Percentiles rank a stretch among this genome's conserved stretches.
Conservation (phyloP, 2,888 invertebrate species). For the Salpingus planirostris region DNA sequence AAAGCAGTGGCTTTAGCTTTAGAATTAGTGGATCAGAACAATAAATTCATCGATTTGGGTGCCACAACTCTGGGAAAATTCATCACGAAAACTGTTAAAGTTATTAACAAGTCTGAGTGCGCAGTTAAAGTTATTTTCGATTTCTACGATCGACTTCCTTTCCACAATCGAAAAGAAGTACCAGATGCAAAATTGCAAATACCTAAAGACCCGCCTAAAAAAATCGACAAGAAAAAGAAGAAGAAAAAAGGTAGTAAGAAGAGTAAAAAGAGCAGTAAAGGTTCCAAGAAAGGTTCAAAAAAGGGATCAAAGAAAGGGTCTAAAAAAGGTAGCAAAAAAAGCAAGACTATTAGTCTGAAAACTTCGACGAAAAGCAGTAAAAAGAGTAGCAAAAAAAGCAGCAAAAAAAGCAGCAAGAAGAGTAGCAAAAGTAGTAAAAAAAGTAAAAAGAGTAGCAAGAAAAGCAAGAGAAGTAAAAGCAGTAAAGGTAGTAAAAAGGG, state of each 20-base stretch:
- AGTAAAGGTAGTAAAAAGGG: conserved; percentile 3
- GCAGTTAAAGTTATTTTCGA: conserved; percentile 47
- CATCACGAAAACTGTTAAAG: conserved; percentile 45
- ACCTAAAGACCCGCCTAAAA: conserved; percentile 2
- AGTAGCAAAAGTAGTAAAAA: conserved; percentile 6
- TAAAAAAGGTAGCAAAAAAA: conserved; percentile 14
- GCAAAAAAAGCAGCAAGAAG: conserved; percentile 12
- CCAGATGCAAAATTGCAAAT: conserved; percentile 15
- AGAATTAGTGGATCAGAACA: conserved; percentile 32
- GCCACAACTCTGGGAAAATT: conserved; percentile 42
- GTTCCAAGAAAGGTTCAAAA: conserved; percentile 8
- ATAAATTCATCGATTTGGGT: conserved; percentile 41
- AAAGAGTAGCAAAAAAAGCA: conserved; percentile 7
- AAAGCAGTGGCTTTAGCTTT: conserved; percentile 45
- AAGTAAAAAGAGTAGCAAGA: conserved; percentile 2
- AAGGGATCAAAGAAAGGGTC: conserved; percentile 8
- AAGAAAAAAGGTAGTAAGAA: conserved; percentile 1
- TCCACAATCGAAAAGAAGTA: conserved; percentile 10
- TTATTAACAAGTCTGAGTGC: conserved; percentile 51
- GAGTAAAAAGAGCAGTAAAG: background rate
- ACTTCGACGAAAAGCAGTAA: conserved; percentile 6
- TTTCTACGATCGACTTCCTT: conserved; percentile 44
- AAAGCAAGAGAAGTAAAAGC: conserved; percentile 5
- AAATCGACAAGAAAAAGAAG: background rate
- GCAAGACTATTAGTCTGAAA: too few relatives aligned